A percentile compares a stretch with the other conserved stretches of the same genome.
phyloP scores from a whole-genome alignment of 1,140 invertebrate genomes.

The Drosophila nikananu region DNA sequence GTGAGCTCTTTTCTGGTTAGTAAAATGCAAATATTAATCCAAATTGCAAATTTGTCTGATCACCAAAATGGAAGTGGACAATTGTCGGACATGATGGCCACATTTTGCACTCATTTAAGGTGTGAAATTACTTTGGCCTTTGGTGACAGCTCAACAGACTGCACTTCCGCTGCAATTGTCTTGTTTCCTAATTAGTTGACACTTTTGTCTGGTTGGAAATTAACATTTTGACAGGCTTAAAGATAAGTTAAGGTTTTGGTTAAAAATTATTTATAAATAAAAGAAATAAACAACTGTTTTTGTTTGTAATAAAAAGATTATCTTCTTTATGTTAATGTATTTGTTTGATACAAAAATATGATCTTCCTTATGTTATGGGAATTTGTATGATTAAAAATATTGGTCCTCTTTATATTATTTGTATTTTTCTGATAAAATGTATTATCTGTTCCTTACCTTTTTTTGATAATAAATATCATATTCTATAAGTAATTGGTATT shows the following conservation, averaged over 20 bases:
- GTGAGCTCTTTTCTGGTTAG: conserved; percentile 5
- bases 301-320: too few relatives aligned
- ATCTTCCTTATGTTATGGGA: neutral
- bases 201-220: conserved; percentile 23
- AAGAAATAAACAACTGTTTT: too few relatives aligned
- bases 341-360: neutral
- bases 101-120: conserved; percentile 35
- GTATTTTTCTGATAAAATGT: neutral
- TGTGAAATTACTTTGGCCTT: conserved; percentile 34
- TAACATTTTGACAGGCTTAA: neutral
- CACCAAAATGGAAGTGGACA: conserved; percentile 37
- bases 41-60: conserved; percentile 30
- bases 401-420: neutral
- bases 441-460: neutral
- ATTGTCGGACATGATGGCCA: conserved; percentile 44
- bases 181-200: conserved; percentile 28
- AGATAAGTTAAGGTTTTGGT: too few relatives aligned
- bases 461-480: neutral
- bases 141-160: neutral
- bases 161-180: conserved; percentile 35
- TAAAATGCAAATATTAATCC: conserved; percentile 20
- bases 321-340: neutral
- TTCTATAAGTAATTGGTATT: neutral
- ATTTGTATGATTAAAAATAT: neutral
- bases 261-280: too few relatives aligned